Evolutionary conservation across 2,888 invertebrate genomes (phyloP).

Genomic region (Craniophora ligustri): DNA sequence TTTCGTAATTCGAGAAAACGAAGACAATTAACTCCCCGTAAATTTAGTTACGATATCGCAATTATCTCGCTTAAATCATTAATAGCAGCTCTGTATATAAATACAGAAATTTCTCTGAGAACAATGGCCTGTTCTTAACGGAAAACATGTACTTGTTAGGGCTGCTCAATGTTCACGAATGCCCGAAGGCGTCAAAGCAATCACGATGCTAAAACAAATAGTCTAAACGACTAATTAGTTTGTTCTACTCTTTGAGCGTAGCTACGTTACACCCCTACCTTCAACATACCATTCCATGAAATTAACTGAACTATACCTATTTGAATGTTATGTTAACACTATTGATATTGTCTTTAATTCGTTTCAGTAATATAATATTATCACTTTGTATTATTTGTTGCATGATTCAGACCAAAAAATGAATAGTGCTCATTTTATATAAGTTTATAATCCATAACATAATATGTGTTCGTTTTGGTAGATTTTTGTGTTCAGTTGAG

Average conservation of each 20-base stretch:
- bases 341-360: background rate
- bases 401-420: too few relatives aligned
- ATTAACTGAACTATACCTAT: conserved; percentile 19
- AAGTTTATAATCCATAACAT: too few relatives aligned
- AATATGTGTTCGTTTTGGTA: too few relatives aligned
- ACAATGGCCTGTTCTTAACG: conserved; percentile 50
- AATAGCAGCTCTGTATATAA: conserved; percentile 20
- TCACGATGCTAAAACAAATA: conserved; percentile 78
- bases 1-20: conserved; percentile 1
- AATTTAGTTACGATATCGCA: conserved; percentile 5
- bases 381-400: too few relatives aligned
- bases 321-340: background rate
- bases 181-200: conserved; percentile 74
- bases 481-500: too few relatives aligned
- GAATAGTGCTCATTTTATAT: too few relatives aligned
- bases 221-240: conserved; percentile 84
- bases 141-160: conserved; percentile 58
- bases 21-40: background rate
- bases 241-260: conserved; percentile 71
- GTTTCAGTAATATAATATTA: too few relatives aligned
- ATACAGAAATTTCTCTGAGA: conserved; percentile 25
- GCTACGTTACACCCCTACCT: conserved; percentile 51
- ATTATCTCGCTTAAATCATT: conserved; percentile 17
- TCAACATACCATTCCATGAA: conserved; percentile 52
- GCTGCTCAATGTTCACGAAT: conserved; percentile 59